Evolutionary conservation across 2,113 vertebrate species (phyloP), one percentile per base, ranked within the genome.

Genomic region (Sphaerodactylus townsendi): DNA sequence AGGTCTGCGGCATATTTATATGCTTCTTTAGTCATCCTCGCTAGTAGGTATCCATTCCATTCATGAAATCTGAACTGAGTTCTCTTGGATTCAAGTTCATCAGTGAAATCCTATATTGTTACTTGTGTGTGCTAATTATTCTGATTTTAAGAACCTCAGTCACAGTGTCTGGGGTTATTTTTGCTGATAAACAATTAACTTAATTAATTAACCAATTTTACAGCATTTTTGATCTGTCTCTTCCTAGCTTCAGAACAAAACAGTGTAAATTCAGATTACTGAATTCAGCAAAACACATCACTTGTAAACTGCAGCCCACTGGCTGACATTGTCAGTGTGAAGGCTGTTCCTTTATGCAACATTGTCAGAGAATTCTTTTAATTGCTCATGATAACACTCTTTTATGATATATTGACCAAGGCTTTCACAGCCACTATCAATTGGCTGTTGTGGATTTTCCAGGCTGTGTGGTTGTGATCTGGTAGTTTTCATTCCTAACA

Each of bases 161-260:
- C 59, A 62, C 17, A 53, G 44, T 65, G 65, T 33, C 44, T 30
- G 11, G 10, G 41, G 46, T 50, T 14, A 23, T 79, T 66, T 79
- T 66, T 9, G 41, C 39, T 79, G 46, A 80, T 80, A 46, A 69
- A 80, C 37, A 70, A 80, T 69, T 70, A 80, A n/a, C 65, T 79
- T 46, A 46, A 80, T 39, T 53, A 70, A 80, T 80, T 53, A 80
- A 69, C 21, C 46, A 53, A 64, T 66, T 79, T 41, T 64, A 79
- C 46, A 69, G 50, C 56, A 50, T 44, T n/a, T 80, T 21, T 69
- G n/a, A 37, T 19, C n/a, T 68, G 44, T 48, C 44, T 37, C 7
- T 53, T 30, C 7, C 19, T 44, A 66, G 39, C 41, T 79, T 9
- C 21, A 33, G 30, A 66, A 65, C 62, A 66, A 66, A 66, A 66